Evolutionary conservation across 2,113 vertebrate genomes (phyloP), one percentile per base, ranked within the genome.

Genomic region (Gulo gulo): DNA sequence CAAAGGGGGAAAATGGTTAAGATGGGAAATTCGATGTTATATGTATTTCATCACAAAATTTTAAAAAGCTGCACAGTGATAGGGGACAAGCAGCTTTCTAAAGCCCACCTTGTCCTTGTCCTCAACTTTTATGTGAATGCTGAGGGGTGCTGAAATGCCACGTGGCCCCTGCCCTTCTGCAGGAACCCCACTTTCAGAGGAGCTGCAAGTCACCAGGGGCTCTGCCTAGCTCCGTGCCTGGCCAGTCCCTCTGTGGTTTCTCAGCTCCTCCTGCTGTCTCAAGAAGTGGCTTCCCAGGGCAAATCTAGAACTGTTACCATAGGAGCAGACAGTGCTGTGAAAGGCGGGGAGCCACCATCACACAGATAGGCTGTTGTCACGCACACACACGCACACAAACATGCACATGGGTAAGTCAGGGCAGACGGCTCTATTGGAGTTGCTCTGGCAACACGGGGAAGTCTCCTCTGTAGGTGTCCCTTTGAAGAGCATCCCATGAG

Each of bases 91-190:
- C 15, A 15, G 34, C 47, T 79, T 79, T 34, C 18, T 47, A 52
- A 23, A 80, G 10, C 50, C 31, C 78, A 80, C 78, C 10, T 34
- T 55, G 26, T 57, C 50, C 18, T 88, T 69, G 15, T 21, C 50
- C 15, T 71, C 14, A 11, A 31, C 55, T 73, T 36, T 88, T 39
- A 57, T 36, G 4, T 39, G 52, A 87, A 74, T 8, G n/a, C 26
- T 21, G 24, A 73, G 57, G 34, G 24, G 15, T 47, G 10, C 36
- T 50, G 39, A 55, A 50, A 52, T 81, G 26, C 8, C 65, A 34
- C 0, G 1, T 34, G 36, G 55, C 31, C 34, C 42, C 20, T 9
- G 7, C 6, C n/a, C 24, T 67, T 85, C 50, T 5, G 1, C 14
- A 15, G 13, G 21, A 10, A 55, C 6, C 26, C n/a, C 1, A 0